These are phyloP conservation scores for Mnemiopsis leidyi DNA, from an alignment of 37 sponge, comb jelly and placozoan species.

Conservation along the genomic window DNA sequence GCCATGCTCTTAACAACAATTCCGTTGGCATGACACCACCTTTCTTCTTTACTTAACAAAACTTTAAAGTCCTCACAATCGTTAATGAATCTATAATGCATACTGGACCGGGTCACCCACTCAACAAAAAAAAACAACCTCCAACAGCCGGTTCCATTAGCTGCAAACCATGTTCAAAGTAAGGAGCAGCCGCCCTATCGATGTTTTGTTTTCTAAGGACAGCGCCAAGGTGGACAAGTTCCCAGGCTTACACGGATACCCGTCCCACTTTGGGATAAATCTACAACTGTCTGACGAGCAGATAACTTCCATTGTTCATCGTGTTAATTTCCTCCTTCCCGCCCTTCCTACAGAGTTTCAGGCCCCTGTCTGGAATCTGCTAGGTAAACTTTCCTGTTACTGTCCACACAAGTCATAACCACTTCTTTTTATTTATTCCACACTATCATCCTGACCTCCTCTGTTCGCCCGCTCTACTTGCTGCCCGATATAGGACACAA, in stretches of 20 bases:
- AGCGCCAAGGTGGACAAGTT: conserved; percentile 38
- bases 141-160: neutral
- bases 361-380: conserved; percentile 26
- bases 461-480: no score
- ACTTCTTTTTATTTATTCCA: no score
- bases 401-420: no score
- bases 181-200: neutral
- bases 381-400: no score
- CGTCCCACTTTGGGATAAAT: conserved; percentile 44
- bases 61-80: neutral
- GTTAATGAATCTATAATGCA: neutral
- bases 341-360: conserved; percentile 58
- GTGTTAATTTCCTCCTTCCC: conserved; percentile 19
- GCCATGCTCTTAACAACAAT: no score
- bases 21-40: no score
- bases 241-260: conserved; percentile 54
- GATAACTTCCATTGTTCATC: conserved; percentile 30
- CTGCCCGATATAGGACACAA: no score
- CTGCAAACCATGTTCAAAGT: neutral
- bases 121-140: neutral
- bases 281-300: neutral
- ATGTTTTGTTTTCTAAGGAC: neutral
- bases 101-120: neutral
- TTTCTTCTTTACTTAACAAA: neutral
- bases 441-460: no score